A percentile compares a stretch with the other conserved stretches of the same genome.
Evolutionary conservation across 2,797 vertebrate genomes (phyloP).

Genomic region (Enteromius treurensis): DNA sequence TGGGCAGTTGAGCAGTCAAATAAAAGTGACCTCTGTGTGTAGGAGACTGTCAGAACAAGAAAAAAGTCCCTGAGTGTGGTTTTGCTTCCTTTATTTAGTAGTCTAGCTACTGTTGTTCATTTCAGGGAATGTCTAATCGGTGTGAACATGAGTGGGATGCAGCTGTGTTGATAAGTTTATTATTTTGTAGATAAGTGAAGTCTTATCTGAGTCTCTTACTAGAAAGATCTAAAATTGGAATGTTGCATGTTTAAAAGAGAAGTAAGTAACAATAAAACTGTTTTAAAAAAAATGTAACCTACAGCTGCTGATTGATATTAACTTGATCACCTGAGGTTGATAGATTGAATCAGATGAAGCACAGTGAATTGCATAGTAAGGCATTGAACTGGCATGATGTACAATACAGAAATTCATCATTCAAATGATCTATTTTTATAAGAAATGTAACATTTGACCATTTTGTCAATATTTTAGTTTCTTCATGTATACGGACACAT

Average conservation of each 20-base stretch:
- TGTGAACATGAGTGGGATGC: constrained; percentile 13
- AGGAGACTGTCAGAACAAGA: constrained; percentile 43
- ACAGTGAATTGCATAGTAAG: background rate
- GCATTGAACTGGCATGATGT: background rate
- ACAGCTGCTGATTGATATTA: background rate
- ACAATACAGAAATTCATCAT: background rate
- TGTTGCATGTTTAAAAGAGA: background rate
- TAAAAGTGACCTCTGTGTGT: constrained; percentile 57
- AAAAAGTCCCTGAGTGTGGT: constrained; percentile 28
- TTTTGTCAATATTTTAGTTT: background rate
- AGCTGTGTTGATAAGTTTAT: background rate
- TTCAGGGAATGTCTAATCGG: constrained; percentile 12
- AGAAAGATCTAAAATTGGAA: background rate
- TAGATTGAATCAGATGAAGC: background rate
- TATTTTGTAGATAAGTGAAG: background rate
- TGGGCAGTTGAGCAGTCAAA: constrained; percentile 62
- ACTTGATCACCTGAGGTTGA: no score
- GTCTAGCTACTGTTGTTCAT: constrained; percentile 34
- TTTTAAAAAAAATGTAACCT: background rate
- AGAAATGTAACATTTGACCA: background rate
- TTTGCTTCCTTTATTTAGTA: constrained; percentile 47
- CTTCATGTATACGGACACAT: background rate
- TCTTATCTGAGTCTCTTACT: background rate
- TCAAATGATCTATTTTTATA: background rate
- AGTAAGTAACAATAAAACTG: background rate